Evolutionary conservation across 2,797 vertebrate genomes (phyloP).

Genomic region (Anguilla marmorata): DNA sequence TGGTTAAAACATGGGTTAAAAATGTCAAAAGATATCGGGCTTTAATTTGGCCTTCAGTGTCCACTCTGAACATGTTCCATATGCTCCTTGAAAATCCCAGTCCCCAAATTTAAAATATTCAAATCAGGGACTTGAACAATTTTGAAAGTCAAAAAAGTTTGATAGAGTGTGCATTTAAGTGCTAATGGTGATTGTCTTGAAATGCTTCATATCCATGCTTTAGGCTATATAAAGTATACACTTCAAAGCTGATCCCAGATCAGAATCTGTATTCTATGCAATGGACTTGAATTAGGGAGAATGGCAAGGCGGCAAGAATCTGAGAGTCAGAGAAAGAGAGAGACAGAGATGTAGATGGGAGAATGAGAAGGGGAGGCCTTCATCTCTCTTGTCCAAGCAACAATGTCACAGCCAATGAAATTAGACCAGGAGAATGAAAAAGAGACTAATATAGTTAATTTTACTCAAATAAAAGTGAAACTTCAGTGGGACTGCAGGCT

Average conservation of each 20-base stretch:
- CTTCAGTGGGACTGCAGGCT: background rate
- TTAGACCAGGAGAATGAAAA: background rate
- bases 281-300: background rate
- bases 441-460: background rate
- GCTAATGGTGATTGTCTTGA: no score
- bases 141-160: background rate
- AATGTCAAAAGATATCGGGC: background rate
- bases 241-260: background rate
- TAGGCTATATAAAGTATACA: background rate
- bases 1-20: no score
- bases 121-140: background rate
- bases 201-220: background rate
- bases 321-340: background rate
- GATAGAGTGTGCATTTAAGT: background rate
- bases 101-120: background rate
- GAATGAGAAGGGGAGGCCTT: background rate
- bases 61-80: background rate
- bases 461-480: background rate
- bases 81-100: background rate
- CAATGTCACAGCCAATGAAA: background rate
- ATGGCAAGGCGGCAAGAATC: background rate
- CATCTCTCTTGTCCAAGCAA: background rate
- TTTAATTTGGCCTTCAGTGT: background rate
- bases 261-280: background rate
- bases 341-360: background rate